Percentiles rank a stretch among this genome's conserved stretches.
phyloP scores from a whole-genome alignment of 2,113 vertebrate species.

The Stictonetta naevosa region DNA sequence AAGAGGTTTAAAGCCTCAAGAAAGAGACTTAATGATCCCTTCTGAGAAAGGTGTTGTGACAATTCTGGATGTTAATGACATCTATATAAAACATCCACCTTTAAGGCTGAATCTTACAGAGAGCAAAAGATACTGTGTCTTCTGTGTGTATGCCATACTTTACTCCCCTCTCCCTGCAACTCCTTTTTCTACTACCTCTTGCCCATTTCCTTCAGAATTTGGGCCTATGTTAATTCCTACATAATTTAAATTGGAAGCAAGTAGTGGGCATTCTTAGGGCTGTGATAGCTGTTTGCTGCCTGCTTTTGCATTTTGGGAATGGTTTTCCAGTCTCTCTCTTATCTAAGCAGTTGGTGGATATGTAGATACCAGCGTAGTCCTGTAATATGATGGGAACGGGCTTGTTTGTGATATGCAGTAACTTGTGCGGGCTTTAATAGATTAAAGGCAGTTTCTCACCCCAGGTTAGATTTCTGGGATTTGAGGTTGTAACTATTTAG shows the following conservation, averaged over 20 bases:
- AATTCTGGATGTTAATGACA: neutral
- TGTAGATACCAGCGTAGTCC: slow-evolving; percentile 31
- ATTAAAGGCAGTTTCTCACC: neutral
- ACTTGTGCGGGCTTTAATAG: slow-evolving; percentile 13
- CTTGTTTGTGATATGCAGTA: neutral
- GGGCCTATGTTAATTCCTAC: neutral
- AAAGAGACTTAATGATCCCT: neutral
- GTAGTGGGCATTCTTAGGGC: neutral
- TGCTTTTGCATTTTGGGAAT: neutral
- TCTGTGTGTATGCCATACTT: neutral
- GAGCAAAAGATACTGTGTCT: neutral
- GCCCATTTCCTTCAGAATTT: neutral
- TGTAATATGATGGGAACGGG: neutral
- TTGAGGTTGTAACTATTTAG: neutral
- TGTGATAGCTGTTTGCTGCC: neutral
- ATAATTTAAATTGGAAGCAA: neutral
- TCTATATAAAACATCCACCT: neutral
- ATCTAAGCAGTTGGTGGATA: slow-evolving; percentile 6
- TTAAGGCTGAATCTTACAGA: neutral
- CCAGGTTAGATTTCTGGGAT: neutral
- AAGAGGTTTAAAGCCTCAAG: neutral
- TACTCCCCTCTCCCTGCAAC: neutral
- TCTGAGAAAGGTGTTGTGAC: neutral
- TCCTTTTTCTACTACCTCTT: neutral
- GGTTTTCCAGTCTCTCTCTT: neutral